Percentiles rank a stretch among this genome's conserved stretches.
Evolutionary conservation across 1,140 invertebrate species (phyloP).

Genomic region (Papilio glaucus): DNA sequence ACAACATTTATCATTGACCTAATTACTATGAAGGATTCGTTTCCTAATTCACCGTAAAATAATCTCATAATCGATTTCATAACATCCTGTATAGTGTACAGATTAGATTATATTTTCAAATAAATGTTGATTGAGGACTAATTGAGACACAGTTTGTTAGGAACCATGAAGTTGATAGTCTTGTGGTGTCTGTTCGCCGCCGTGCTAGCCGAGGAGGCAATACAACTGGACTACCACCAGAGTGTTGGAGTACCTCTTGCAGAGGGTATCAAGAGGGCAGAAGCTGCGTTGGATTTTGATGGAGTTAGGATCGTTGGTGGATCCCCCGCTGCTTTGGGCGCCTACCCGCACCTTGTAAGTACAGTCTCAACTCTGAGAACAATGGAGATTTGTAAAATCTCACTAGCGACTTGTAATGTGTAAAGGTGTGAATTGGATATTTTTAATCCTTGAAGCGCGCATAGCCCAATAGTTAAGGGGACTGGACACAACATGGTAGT

Average conservation of each 20-base stretch:
- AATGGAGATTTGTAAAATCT: too few species aligned
- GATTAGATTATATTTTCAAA: not conserved
- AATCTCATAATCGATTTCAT: not conserved
- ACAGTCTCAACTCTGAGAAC: not conserved
- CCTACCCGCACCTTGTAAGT: slow-evolving; percentile 45
- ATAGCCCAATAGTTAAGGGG: too few species aligned
- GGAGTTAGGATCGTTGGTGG: slow-evolving; percentile 8
- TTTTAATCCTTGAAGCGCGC: too few species aligned
- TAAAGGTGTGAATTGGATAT: too few species aligned
- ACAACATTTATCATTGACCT: not conserved
- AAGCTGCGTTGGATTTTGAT: slow-evolving; percentile 10
- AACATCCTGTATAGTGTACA: not conserved
- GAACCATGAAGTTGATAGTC: slow-evolving; percentile 7
- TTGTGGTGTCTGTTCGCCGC: not conserved
- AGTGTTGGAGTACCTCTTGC: not conserved
- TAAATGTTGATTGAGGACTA: not conserved
- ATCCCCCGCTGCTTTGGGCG: slow-evolving; percentile 36
- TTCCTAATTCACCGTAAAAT: not conserved
- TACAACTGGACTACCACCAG: slow-evolving; percentile 2
- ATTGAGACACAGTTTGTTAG: not conserved
- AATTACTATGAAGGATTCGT: not conserved
- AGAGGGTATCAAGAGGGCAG: not conserved
- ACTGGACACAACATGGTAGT: too few species aligned
- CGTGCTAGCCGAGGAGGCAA: not conserved
- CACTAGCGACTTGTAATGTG: too few species aligned